Conservation (phyloP, 2,888 invertebrate genomes). For the Dermolepida albohirtum region DNA sequence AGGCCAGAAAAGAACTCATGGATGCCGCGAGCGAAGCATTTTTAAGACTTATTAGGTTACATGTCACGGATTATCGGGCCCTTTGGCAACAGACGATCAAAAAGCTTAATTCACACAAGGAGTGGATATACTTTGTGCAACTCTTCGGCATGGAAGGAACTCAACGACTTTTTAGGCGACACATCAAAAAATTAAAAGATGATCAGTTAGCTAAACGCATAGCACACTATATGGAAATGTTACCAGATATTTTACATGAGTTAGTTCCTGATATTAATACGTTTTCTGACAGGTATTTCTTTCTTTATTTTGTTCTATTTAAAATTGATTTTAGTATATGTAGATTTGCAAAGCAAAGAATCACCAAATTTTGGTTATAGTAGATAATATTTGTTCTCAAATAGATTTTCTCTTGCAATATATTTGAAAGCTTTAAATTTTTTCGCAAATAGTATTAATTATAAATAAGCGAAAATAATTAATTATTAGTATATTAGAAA, state of each 20-base stretch:
- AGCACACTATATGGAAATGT: slow-evolving; percentile 80
- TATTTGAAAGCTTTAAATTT: no score
- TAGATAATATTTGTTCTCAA: no score
- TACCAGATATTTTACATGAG: slow-evolving; percentile 81
- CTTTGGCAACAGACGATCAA: slow-evolving; percentile 90
- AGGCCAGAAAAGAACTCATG: slow-evolving; percentile 86
- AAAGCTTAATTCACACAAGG: slow-evolving; percentile 86
- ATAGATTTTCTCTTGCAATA: no score
- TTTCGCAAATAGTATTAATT: no score
- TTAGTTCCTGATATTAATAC: slow-evolving; percentile 82
- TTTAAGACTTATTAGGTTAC: slow-evolving; percentile 85
- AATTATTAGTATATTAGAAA: no score
- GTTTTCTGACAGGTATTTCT: slow-evolving; percentile 70
- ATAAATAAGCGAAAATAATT: no score
- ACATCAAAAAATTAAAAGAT: slow-evolving; percentile 84
- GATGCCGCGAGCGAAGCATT: slow-evolving; percentile 93
- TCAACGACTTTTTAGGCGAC: slow-evolving; percentile 78
- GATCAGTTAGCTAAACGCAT: slow-evolving; percentile 82
- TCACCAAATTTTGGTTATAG: no score
- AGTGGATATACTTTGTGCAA: slow-evolving; percentile 90
- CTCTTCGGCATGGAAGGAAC: slow-evolving; percentile 84
- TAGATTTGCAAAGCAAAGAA: no score
- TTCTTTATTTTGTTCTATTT: neutral
- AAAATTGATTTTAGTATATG: slow-evolving; percentile 46
- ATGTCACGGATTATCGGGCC: slow-evolving; percentile 85